Evolutionary conservation across 2,113 vertebrate genomes (phyloP).

Genomic region (Myrmecobius fasciatus): DNA sequence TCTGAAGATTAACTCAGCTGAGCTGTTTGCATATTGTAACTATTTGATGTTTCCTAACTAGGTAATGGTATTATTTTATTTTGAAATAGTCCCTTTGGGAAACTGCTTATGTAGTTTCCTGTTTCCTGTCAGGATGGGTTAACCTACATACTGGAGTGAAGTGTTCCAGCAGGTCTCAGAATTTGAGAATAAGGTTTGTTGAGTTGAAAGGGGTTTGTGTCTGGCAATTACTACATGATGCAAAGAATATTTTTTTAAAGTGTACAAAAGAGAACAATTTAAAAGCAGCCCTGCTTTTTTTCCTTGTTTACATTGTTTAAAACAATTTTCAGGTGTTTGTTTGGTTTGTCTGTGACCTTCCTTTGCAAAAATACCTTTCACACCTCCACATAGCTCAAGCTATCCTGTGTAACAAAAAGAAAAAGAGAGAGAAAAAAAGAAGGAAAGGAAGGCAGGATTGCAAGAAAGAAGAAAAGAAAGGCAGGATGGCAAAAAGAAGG

Average conservation of each 20-base stretch:
- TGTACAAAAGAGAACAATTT: background rate
- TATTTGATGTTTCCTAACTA: constrained; percentile 52
- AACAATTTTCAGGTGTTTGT: background rate
- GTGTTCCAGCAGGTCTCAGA: constrained; percentile 63
- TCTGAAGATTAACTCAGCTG: background rate
- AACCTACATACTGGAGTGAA: constrained; percentile 65
- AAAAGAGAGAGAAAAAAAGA: no score
- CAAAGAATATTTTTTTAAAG: background rate
- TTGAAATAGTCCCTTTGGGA: constrained; percentile 77
- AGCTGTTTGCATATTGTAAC: constrained; percentile 20
- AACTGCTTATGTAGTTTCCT: constrained; percentile 73
- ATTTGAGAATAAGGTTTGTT: constrained; percentile 55
- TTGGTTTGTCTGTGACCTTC: background rate
- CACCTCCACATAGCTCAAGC: background rate
- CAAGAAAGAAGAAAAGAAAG: no score
- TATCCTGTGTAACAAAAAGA: background rate
- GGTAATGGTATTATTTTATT: constrained; percentile 71
- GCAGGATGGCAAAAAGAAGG: no score
- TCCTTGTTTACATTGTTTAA: background rate
- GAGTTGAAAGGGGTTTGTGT: constrained; percentile 41
- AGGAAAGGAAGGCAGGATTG: no score
- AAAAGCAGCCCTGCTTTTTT: background rate
- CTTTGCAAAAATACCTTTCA: background rate
- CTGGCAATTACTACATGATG: constrained; percentile 23
- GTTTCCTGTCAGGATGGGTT: constrained; percentile 78